These are phyloP conservation scores for Xylota segnis DNA, from an alignment of 2,888 invertebrate genomes.

Conservation along the genomic window DNA sequence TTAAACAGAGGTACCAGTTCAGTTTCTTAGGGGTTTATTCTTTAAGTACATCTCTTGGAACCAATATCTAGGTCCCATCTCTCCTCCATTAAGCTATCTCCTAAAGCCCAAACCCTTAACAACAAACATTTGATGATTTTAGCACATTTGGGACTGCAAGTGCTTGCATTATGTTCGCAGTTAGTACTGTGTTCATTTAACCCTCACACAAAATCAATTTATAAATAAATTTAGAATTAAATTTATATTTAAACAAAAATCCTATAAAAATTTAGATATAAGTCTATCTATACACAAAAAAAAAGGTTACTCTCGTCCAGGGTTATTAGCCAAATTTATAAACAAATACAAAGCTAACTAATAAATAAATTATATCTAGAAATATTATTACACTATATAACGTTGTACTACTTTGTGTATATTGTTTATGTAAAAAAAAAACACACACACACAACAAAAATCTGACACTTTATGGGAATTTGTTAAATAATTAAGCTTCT, in stretches of 20 bases:
- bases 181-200: slow-evolving; percentile 49
- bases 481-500: slow-evolving; percentile 1
- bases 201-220: slow-evolving; percentile 66
- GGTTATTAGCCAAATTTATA: slow-evolving; percentile 13
- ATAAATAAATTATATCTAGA: neutral
- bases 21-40: no score
- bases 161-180: slow-evolving; percentile 55
- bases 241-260: neutral
- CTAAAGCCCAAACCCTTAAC: slow-evolving; percentile 29
- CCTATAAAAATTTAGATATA: slow-evolving; percentile 1
- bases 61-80: no score
- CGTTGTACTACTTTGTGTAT: slow-evolving; percentile 11
- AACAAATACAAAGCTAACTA: neutral
- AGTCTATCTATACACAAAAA: slow-evolving; percentile 3
- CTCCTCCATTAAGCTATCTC: neutral
- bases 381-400: neutral
- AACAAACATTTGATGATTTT: slow-evolving; percentile 52
- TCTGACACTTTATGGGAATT: slow-evolving; percentile 73
- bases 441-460: slow-evolving; percentile 24
- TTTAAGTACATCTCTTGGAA: no score
- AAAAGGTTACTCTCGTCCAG: neutral
- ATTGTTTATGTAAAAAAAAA: slow-evolving; percentile 18
- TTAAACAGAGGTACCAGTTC: no score
- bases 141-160: slow-evolving; percentile 65
- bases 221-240: slow-evolving; percentile 9